These are phyloP conservation scores for Macropodus opercularis DNA, from an alignment of 2,797 vertebrate genomes.

Conservation along the genomic window DNA sequence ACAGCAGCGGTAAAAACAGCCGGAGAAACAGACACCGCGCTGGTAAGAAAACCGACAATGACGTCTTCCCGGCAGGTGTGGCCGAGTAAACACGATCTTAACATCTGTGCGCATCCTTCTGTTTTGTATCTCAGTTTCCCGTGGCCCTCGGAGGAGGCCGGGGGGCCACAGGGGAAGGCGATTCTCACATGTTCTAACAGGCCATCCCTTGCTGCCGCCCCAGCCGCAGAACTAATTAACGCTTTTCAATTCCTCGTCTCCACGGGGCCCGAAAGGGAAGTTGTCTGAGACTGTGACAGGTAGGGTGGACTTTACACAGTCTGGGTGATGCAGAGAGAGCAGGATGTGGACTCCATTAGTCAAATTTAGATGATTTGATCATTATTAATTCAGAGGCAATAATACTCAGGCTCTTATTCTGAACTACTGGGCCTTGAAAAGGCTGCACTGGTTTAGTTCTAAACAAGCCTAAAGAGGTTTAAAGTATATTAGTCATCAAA, in stretches of 20 bases:
- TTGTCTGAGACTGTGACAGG: conserved; percentile 22
- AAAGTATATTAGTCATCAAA: conserved; percentile 44
- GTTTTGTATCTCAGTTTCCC: conserved; percentile 58
- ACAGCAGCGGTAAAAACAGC: not conserved
- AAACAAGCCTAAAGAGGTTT: conserved; percentile 16
- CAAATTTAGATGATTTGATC: conserved; percentile 3
- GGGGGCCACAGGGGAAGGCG: conserved; percentile 50
- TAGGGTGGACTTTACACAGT: conserved; percentile 6
- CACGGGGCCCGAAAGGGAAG: conserved; percentile 28
- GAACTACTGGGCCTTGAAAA: not conserved
- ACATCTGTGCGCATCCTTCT: conserved; percentile 58
- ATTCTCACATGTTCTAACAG: conserved; percentile 69
- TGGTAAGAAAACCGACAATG: conserved; percentile 1
- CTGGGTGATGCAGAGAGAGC: not conserved
- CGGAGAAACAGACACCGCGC: conserved; percentile 25
- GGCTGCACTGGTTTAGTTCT: conserved; percentile 1
- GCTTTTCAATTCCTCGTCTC: conserved; percentile 60
- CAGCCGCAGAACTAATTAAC: conserved; percentile 62
- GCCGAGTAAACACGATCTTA: conserved; percentile 75
- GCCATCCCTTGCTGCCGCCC: conserved; percentile 43
- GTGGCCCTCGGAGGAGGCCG: conserved; percentile 33
- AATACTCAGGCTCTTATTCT: not conserved
- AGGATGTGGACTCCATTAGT: not conserved
- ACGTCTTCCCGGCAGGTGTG: conserved; percentile 59
- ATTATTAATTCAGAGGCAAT: not conserved